A percentile compares a stretch with the other conserved stretches of the same genome.
Conservation (phyloP, 2,797 vertebrate species). For the Chelon auratus region DNA sequence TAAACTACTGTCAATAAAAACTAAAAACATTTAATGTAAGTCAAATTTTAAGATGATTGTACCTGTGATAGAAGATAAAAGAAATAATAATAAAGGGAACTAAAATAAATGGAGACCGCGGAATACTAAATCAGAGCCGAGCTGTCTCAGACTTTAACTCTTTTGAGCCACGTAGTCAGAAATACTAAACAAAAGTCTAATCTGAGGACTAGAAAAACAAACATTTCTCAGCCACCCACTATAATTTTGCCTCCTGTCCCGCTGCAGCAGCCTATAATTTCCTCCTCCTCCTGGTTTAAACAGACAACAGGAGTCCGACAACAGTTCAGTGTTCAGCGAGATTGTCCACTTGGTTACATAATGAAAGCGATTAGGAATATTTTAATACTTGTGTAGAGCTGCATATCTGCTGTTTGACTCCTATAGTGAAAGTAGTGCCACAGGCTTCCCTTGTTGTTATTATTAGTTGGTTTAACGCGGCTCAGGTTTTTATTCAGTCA, state of each 20-base stretch:
- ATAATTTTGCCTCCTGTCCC: conserved; percentile 52
- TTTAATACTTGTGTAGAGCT: conserved; percentile 12
- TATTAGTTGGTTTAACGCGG: not conserved
- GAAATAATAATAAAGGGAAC: not conserved
- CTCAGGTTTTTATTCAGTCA: conserved; percentile 20
- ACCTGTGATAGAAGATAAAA: no score
- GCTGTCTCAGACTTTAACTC: not conserved
- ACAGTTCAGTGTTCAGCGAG: conserved; percentile 24
- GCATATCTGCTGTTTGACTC: not conserved
- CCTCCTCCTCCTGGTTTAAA: conserved; percentile 38
- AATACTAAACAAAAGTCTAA: conserved; percentile 35
- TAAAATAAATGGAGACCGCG: not conserved
- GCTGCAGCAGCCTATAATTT: conserved; percentile 58
- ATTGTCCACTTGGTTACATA: conserved; percentile 55
- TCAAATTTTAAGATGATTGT: not conserved
- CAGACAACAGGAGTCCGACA: conserved; percentile 12
- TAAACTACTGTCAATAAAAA: not conserved
- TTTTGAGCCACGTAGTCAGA: conserved; percentile 50
- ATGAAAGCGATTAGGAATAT: conserved; percentile 44
- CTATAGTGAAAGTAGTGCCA: not conserved
- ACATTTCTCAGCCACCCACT: conserved; percentile 56
- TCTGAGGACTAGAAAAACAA: conserved; percentile 46
- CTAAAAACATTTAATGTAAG: not conserved
- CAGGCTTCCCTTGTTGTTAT: not conserved
- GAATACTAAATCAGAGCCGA: conserved; percentile 13